phyloP scores from a whole-genome alignment of 35 echinoderm and acorn worm genomes.

The Eucidaris tribuloides region DNA sequence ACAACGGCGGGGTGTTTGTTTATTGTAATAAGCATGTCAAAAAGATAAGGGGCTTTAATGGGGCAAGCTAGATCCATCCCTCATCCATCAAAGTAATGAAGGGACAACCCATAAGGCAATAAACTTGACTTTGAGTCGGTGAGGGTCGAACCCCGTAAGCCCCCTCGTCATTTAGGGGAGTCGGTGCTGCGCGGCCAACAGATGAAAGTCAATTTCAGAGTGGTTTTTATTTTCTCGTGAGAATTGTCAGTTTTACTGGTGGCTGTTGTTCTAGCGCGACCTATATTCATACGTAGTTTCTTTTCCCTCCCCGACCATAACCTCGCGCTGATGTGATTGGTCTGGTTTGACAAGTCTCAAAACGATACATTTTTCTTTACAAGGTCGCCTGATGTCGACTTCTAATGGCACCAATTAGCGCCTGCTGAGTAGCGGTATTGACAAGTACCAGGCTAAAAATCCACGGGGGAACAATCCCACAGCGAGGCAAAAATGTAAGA shows the following conservation, averaged over 20 bases:
- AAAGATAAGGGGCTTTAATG: no score
- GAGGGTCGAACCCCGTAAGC: no score
- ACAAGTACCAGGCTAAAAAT: constrained; percentile 32
- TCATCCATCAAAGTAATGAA: no score
- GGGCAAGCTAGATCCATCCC: no score
- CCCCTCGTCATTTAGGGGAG: no score
- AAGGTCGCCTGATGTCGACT: constrained; percentile 5
- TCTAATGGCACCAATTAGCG: constrained; percentile 37
- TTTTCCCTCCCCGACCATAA: background rate
- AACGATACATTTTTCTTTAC: background rate
- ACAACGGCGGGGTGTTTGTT: no score
- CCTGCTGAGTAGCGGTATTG: constrained; percentile 32
- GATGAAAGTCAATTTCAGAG: no score
- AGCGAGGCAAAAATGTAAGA: background rate
- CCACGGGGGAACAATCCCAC: constrained; percentile 2
- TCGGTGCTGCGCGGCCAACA: no score
- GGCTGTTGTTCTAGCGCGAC: constrained; percentile 28
- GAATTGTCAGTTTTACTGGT: constrained; percentile 12
- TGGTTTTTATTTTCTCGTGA: constrained; percentile 9
- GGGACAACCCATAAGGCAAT: no score
- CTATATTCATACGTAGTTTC: background rate
- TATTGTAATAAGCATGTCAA: no score
- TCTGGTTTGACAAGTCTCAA: background rate
- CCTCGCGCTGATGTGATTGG: background rate
- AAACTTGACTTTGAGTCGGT: no score